These are phyloP conservation scores for Papilio machaon DNA, from an alignment of 1,140 invertebrate species.

Conservation along the genomic window DNA sequence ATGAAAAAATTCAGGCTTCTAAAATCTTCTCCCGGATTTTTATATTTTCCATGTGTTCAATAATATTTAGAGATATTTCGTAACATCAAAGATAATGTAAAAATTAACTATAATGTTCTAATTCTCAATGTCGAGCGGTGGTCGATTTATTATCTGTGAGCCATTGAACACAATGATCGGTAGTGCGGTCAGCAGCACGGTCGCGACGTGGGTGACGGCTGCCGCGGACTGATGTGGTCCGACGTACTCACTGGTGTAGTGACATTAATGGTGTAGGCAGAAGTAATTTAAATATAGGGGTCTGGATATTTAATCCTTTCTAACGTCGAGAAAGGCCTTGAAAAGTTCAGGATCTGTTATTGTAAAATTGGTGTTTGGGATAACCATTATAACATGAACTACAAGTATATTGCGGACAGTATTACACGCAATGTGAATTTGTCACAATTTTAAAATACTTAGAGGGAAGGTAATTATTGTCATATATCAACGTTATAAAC, in stretches of 20 bases:
- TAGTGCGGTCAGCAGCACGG: neutral
- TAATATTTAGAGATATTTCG: neutral
- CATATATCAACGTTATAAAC: conserved; percentile 17
- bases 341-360: neutral
- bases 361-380: too few relatives aligned
- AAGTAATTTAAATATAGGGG: neutral
- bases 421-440: neutral
- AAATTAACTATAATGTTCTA: neutral
- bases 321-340: too few relatives aligned
- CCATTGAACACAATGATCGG: conserved; percentile 25
- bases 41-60: neutral
- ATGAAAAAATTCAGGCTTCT: too few relatives aligned
- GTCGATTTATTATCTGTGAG: conserved; percentile 17
- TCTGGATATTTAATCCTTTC: too few relatives aligned
- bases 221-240: too few relatives aligned
- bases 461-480: conserved; percentile 23
- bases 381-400: too few relatives aligned
- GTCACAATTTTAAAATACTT: conserved; percentile 19
- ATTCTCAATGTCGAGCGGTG: neutral
- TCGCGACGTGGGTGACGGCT: neutral
- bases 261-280: neutral
- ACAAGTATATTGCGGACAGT: too few relatives aligned
- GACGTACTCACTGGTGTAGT: neutral
- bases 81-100: neutral
- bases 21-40: neutral